Evolutionary conservation across 2,888 invertebrate species (phyloP).

Genomic region (Zygaena filipendulae): DNA sequence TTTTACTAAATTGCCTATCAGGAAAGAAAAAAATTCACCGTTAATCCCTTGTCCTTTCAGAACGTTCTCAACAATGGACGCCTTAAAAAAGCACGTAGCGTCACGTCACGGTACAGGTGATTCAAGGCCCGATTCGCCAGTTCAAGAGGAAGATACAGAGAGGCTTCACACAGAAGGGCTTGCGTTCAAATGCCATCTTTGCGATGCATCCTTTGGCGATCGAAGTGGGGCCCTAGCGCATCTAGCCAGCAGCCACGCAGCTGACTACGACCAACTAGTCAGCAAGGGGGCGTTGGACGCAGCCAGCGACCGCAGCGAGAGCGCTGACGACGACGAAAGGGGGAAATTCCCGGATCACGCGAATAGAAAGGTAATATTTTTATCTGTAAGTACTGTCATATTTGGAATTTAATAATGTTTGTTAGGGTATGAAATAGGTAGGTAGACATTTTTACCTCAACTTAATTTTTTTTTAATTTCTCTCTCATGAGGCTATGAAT

Average conservation of each 20-base stretch:
- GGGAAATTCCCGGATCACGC: slow-evolving; percentile 89
- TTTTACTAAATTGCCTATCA: no score
- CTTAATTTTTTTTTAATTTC: no score
- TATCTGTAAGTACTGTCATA: slow-evolving; percentile 11
- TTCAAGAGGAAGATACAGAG: slow-evolving; percentile 30
- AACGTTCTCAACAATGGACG: slow-evolving; percentile 83
- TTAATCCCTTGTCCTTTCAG: slow-evolving; percentile 89
- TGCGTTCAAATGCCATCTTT: slow-evolving; percentile 93
- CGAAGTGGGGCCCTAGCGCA: slow-evolving; percentile 85
- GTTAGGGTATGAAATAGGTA: no score
- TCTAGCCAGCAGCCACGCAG: slow-evolving; percentile 77
- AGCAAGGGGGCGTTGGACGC: slow-evolving; percentile 78
- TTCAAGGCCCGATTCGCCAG: slow-evolving; percentile 49
- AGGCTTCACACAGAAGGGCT: slow-evolving; percentile 68
- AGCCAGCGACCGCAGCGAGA: slow-evolving; percentile 72
- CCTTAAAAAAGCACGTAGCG: slow-evolving; percentile 81
- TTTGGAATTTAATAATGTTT: background rate
- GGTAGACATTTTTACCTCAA: no score
- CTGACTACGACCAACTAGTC: slow-evolving; percentile 85
- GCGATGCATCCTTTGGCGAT: slow-evolving; percentile 86
- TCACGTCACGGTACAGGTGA: slow-evolving; percentile 73
- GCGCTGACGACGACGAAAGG: slow-evolving; percentile 73
- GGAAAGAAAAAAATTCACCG: no score
- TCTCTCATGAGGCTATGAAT: no score
- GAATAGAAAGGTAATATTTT: slow-evolving; percentile 85